A percentile compares a stretch with the other conserved stretches of the same genome.
These are phyloP conservation scores for Aphodius granarius DNA, from an alignment of 2,888 invertebrate genomes.

Conservation along the genomic window DNA sequence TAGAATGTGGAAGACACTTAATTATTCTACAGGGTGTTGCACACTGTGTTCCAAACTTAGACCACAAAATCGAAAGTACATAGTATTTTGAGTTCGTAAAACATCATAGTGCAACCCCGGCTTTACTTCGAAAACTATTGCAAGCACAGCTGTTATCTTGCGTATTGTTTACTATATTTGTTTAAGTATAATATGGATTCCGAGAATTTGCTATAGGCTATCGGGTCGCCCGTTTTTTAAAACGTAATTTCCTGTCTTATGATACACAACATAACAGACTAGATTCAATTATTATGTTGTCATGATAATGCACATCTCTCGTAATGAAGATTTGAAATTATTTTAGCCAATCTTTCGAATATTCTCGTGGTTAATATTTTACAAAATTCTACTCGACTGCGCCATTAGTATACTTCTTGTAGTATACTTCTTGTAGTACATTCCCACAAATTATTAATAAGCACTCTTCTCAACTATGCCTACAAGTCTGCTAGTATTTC, in stretches of 20 bases:
- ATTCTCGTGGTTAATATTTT: too few relatives aligned
- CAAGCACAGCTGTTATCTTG: background rate
- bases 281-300: background rate
- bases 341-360: too few relatives aligned
- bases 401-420: background rate
- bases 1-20: too few relatives aligned
- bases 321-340: too few relatives aligned
- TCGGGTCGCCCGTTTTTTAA: constrained; percentile 2
- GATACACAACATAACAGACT: background rate
- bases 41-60: too few relatives aligned
- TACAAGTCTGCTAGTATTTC: background rate
- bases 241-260: background rate
- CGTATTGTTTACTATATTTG: background rate
- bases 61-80: too few relatives aligned
- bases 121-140: background rate
- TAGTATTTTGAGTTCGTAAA: too few relatives aligned
- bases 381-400: background rate
- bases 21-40: too few relatives aligned
- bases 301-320: background rate
- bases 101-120: too few relatives aligned
- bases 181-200: background rate
- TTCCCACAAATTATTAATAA: too few relatives aligned
- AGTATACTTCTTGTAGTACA: too few relatives aligned
- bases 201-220: constrained; percentile 4
- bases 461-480: background rate